Percentiles rank a stretch among this genome's conserved stretches.
Evolutionary conservation across 2,888 invertebrate genomes (phyloP).

Genomic region (Cryptocheilus praepositus): DNA sequence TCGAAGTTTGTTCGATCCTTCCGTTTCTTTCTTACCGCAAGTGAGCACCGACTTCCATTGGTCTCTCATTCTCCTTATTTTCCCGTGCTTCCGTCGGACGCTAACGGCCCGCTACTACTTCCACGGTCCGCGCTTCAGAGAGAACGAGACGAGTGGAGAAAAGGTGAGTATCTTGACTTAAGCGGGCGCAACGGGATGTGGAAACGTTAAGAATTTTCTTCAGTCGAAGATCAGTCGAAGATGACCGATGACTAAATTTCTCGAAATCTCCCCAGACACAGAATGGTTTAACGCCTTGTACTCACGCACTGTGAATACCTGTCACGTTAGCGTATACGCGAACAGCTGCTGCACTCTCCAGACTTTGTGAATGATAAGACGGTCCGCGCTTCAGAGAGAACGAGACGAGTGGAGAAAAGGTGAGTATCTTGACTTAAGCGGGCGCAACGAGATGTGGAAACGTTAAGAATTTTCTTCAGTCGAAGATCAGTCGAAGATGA

Average conservation of each 20-base stretch:
- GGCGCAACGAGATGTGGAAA: slow-evolving; percentile 44
- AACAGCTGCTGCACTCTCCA: not conserved
- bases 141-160: slow-evolving; percentile 1
- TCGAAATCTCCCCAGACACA: too few species aligned
- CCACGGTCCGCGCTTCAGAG: slow-evolving; percentile 14
- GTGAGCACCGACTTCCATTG: slow-evolving; percentile 2
- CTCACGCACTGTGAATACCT: too few species aligned
- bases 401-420: not conserved
- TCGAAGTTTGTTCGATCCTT: slow-evolving; percentile 17
- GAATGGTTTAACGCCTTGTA: too few species aligned
- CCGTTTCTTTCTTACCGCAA: slow-evolving; percentile 16
- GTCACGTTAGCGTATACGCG: not conserved
- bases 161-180: slow-evolving; percentile 36
- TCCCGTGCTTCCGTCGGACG: slow-evolving; percentile 27
- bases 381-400: not conserved
- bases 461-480: slow-evolving; percentile 54
- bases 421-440: slow-evolving; percentile 44
- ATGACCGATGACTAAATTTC: too few species aligned
- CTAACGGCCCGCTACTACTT: slow-evolving; percentile 38
- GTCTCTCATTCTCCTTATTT: slow-evolving; percentile 31
- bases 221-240: too few species aligned
- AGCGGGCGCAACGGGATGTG: slow-evolving; percentile 46
- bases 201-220: slow-evolving; percentile 53
- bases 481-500: too few species aligned
- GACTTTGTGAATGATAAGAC: slow-evolving; percentile 42